Evolutionary conservation across 2,888 invertebrate species (phyloP).

Genomic region (Agrypnus murinus): DNA sequence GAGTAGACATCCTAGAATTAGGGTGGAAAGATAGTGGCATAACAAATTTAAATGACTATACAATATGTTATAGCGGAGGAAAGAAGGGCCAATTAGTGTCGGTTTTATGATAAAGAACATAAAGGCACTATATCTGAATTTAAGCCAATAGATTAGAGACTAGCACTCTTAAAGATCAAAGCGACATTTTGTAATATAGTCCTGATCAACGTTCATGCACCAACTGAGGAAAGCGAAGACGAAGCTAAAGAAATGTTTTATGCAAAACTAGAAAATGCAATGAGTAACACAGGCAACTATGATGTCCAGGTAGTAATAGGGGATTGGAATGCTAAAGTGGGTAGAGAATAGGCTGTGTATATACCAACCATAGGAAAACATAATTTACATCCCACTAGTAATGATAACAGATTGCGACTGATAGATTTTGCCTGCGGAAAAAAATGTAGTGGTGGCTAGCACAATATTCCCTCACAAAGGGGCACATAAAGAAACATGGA

Average conservation of each 20-base stretch:
- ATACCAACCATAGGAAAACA: neutral
- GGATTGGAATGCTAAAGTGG: slow-evolving; percentile 1
- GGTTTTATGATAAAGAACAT: neutral
- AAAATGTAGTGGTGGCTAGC: neutral
- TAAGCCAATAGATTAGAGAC: neutral
- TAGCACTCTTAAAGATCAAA: neutral
- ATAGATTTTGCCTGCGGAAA: neutral
- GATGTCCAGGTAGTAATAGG: neutral
- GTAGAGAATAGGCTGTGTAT: neutral
- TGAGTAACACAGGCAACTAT: neutral
- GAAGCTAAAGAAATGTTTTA: slow-evolving; percentile 1
- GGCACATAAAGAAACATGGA: too few species aligned
- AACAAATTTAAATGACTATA: too few species aligned
- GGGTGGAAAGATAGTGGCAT: neutral
- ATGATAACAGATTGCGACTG: neutral
- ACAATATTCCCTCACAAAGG: neutral
- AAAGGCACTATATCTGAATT: neutral
- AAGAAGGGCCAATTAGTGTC: neutral
- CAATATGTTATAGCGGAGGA: too few species aligned
- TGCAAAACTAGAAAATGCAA: neutral
- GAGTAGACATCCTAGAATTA: neutral
- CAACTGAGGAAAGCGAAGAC: neutral
- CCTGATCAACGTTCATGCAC: neutral
- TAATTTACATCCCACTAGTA: neutral
- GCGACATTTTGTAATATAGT: neutral